A percentile compares a stretch with the other conserved stretches of the same genome.
Conservation (phyloP, 2,797 vertebrate genomes). For the Labroides dimidiatus region DNA sequence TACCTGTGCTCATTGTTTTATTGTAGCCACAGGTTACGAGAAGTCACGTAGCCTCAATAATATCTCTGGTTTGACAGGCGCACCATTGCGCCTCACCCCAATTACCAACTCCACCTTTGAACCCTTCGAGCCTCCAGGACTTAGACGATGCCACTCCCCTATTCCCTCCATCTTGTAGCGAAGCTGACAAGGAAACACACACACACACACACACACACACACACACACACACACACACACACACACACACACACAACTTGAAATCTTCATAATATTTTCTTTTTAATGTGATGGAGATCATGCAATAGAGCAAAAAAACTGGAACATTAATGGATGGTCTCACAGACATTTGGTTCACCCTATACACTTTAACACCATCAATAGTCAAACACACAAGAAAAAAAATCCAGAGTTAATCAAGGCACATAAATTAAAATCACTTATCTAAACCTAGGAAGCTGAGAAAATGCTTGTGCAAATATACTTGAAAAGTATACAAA, state of each 20-base stretch:
- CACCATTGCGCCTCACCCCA: slow-evolving; percentile 89
- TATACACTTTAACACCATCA: slow-evolving; percentile 34
- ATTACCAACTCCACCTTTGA: slow-evolving; percentile 89
- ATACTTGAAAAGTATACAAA: slow-evolving; percentile 38
- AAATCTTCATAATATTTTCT: background rate
- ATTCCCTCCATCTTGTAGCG: slow-evolving; percentile 94
- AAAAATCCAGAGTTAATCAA: slow-evolving; percentile 11
- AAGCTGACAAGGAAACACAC: slow-evolving; percentile 32
- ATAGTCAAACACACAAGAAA: slow-evolving; percentile 11
- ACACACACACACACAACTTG: slow-evolving; percentile 27
- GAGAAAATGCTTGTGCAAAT: slow-evolving; percentile 49
- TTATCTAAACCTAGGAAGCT: slow-evolving; percentile 31
- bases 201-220: too few species aligned
- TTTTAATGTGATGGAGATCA: slow-evolving; percentile 15
- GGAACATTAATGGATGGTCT: slow-evolving; percentile 11
- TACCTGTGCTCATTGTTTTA: slow-evolving; percentile 45
- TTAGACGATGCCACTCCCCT: slow-evolving; percentile 88
- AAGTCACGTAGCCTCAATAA: slow-evolving; percentile 96
- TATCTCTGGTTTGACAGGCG: slow-evolving; percentile 91
- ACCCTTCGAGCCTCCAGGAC: slow-evolving; percentile 89
- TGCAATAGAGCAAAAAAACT: slow-evolving; percentile 13
- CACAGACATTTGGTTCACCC: slow-evolving; percentile 28
- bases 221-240: too few species aligned
- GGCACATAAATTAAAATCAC: slow-evolving; percentile 34
- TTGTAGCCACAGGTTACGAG: slow-evolving; percentile 89